These are phyloP conservation scores for Choloepus hoffmanni DNA, from an alignment of 2,113 vertebrate genomes.

Conservation along the genomic window DNA sequence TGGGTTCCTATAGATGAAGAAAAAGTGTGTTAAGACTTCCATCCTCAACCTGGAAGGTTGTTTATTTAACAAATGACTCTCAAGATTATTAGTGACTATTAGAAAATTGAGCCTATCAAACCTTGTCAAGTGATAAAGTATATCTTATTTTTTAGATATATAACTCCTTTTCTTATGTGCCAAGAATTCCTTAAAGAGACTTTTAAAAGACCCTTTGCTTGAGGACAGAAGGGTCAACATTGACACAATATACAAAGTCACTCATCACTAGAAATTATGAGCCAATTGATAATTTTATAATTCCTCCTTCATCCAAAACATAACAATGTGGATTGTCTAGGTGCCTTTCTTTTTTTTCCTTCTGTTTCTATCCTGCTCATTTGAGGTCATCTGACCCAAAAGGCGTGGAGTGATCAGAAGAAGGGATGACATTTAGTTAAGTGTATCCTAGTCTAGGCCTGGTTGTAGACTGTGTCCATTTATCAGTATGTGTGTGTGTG, in stretches of 20 bases:
- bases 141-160: neutral
- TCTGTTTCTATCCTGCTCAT: neutral
- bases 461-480: neutral
- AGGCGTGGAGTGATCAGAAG: neutral
- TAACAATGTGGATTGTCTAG: neutral
- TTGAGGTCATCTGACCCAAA: neutral
- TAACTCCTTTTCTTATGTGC: neutral
- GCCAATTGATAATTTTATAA: neutral
- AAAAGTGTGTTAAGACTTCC: neutral
- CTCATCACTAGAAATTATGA: neutral
- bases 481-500: too few species aligned
- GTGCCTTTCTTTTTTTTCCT: neutral
- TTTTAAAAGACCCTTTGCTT: neutral
- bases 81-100: neutral
- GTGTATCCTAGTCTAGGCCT: neutral
- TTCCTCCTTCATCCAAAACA: neutral
- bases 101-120: neutral
- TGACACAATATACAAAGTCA: neutral
- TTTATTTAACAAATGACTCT: neutral
- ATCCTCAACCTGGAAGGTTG: neutral
- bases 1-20: neutral
- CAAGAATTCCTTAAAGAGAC: constrained; percentile 1
- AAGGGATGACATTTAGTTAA: neutral
- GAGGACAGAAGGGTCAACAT: neutral
- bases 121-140: neutral